phyloP scores from a whole-genome alignment of 2,888 invertebrate species.

The Cyaniris semiargus region DNA sequence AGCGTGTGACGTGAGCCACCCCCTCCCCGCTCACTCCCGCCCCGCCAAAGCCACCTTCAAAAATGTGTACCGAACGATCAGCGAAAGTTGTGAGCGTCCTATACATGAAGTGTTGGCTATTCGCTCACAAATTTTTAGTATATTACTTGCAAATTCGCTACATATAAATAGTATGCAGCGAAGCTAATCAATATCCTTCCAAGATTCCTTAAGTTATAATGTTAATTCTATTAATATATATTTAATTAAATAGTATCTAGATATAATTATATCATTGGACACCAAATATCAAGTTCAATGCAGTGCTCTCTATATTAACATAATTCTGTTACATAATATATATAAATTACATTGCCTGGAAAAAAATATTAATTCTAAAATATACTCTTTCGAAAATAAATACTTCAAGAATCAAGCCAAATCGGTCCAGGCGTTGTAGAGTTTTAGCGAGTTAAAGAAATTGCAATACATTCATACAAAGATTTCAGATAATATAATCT shows the following conservation, averaged over 20 bases:
- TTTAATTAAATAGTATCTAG: neutral
- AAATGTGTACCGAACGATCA: too few species aligned
- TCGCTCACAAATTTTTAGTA: neutral
- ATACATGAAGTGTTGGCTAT: neutral
- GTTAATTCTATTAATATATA: neutral
- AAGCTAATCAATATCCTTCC: constrained; percentile 27
- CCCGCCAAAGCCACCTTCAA: neutral
- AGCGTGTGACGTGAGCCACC: neutral
- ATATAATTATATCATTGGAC: constrained; percentile 20
- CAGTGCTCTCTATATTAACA: constrained; percentile 7
- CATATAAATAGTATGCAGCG: neutral
- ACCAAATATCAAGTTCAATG: constrained; percentile 23
- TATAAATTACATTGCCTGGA: neutral
- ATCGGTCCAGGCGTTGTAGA: neutral
- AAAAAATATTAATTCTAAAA: neutral
- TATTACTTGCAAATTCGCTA: neutral
- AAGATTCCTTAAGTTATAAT: constrained; percentile 3
- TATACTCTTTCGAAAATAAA: neutral
- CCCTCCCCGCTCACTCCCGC: neutral
- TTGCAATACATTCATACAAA: neutral
- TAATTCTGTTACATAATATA: neutral
- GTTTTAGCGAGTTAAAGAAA: neutral
- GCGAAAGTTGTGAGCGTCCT: neutral
- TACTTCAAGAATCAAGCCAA: neutral
- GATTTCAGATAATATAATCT: too few species aligned